These are phyloP conservation scores for Nothobranchius kuhntae DNA, from an alignment of 2,113 vertebrate species.

Conservation along the genomic window DNA sequence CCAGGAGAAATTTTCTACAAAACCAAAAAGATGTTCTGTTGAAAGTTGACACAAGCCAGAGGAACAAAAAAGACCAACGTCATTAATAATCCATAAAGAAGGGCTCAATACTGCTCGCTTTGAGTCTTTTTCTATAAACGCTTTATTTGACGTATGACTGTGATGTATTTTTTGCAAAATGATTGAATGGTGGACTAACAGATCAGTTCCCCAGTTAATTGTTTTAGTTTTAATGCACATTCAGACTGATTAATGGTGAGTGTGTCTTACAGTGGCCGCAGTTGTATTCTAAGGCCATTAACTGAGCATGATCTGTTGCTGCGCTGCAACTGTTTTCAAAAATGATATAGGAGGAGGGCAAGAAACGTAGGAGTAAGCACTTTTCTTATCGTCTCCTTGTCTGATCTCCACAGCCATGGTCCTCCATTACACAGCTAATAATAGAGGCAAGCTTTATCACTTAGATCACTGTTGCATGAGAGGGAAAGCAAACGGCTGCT, in stretches of 20 bases:
- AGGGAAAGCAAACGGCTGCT: slow-evolving; percentile 30
- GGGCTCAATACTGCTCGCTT: slow-evolving; percentile 7
- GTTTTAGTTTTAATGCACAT: slow-evolving; percentile 44
- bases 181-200: slow-evolving; percentile 12
- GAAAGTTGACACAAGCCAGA: slow-evolving; percentile 32
- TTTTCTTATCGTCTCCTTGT: slow-evolving; percentile 73
- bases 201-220: slow-evolving; percentile 46
- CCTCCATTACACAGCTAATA: slow-evolving; percentile 68
- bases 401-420: slow-evolving; percentile 59
- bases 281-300: slow-evolving; percentile 66
- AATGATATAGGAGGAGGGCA: slow-evolving; percentile 63
- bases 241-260: slow-evolving; percentile 63
- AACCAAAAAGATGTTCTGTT: slow-evolving; percentile 35
- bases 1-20: slow-evolving; percentile 28
- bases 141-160: slow-evolving; percentile 24
- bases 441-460: slow-evolving; percentile 62
- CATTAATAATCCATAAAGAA: slow-evolving; percentile 26
- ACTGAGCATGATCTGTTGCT: slow-evolving; percentile 49
- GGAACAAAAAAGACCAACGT: slow-evolving; percentile 9
- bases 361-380: slow-evolving; percentile 65
- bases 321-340: slow-evolving; percentile 61
- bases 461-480: slow-evolving; percentile 45
- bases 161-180: slow-evolving; percentile 25
- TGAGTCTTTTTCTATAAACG: slow-evolving; percentile 18
- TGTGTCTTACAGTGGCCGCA: slow-evolving; percentile 58